phyloP scores from a whole-genome alignment of 37 sponge, comb jelly and placozoan species.

The Geodia barretti region DNA sequence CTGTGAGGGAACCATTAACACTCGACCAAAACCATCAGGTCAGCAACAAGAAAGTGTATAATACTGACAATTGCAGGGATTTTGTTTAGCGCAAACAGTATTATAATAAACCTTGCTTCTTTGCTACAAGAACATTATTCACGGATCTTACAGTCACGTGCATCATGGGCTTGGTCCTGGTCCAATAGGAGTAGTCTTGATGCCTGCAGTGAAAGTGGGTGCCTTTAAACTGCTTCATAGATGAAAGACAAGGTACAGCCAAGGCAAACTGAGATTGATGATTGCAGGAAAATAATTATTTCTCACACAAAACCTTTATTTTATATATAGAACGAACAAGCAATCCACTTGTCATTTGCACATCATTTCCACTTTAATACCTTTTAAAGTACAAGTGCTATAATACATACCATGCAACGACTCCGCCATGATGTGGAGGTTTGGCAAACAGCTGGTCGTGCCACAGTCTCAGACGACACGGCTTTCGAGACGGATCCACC shows the following conservation, averaged over 20 bases:
- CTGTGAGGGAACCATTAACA: slow-evolving; percentile 23
- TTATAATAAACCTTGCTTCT: background rate
- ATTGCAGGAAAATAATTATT: too few species aligned
- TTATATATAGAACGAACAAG: too few species aligned
- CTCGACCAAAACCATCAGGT: too few species aligned
- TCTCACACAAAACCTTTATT: too few species aligned
- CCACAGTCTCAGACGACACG: slow-evolving; percentile 55
- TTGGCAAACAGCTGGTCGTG: slow-evolving; percentile 80
- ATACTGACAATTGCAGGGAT: too few species aligned
- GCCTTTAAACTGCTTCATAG: too few species aligned
- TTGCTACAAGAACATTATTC: background rate
- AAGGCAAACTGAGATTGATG: too few species aligned
- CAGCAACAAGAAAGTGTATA: too few species aligned
- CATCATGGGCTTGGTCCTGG: slow-evolving; percentile 63
- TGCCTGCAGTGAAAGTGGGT: slow-evolving; percentile 53
- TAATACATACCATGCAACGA: slow-evolving; percentile 72
- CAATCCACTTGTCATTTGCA: too few species aligned
- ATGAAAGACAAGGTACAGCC: too few species aligned
- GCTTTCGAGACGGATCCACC: slow-evolving; percentile 37
- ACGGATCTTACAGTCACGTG: slow-evolving; percentile 57
- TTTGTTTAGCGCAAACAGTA: too few species aligned
- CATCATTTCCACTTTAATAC: background rate
- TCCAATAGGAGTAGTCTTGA: slow-evolving; percentile 68
- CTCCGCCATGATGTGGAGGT: slow-evolving; percentile 70
- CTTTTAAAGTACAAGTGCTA: background rate